These are phyloP conservation scores for Dryococelus australis DNA, from an alignment of 2,888 invertebrate species.

Conservation along the genomic window DNA sequence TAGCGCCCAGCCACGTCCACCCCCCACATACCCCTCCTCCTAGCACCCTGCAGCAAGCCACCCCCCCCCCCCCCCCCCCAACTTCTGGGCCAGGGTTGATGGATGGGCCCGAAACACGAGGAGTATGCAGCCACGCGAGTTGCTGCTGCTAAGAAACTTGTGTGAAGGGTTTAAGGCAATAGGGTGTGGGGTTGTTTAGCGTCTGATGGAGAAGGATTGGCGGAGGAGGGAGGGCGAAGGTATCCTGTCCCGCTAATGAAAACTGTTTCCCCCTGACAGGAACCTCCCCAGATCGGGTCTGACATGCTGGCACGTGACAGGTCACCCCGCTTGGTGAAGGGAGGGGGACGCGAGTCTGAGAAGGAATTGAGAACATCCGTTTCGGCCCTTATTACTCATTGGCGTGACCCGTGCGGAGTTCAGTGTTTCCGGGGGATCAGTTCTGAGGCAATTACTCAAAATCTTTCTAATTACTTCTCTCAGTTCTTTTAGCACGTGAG, in stretches of 20 bases:
- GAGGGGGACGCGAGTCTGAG: background rate
- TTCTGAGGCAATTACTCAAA: too few relatives aligned
- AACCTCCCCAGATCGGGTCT: background rate
- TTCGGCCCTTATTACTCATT: background rate
- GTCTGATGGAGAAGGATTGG: too few relatives aligned
- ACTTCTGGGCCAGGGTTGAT: background rate
- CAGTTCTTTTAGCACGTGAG: too few relatives aligned
- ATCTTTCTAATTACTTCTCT: too few relatives aligned
- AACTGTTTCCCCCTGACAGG: slow-evolving; percentile 2
- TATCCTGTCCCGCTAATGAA: background rate
- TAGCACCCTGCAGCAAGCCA: too few relatives aligned
- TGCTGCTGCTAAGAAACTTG: too few relatives aligned
- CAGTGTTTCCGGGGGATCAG: too few relatives aligned
- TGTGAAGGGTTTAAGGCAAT: too few relatives aligned
- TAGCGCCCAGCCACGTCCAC: background rate
- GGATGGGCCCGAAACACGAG: background rate
- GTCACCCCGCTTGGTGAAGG: background rate
- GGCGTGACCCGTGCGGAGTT: background rate
- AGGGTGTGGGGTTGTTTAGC: background rate
- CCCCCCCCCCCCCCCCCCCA: background rate
- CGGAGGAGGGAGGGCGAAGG: background rate
- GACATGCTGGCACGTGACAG: background rate
- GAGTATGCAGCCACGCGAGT: background rate
- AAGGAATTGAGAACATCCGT: too few relatives aligned
- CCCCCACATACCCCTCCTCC: background rate